These are phyloP conservation scores for Coleophora deauratella DNA, from an alignment of 2,888 invertebrate species.

Conservation along the genomic window DNA sequence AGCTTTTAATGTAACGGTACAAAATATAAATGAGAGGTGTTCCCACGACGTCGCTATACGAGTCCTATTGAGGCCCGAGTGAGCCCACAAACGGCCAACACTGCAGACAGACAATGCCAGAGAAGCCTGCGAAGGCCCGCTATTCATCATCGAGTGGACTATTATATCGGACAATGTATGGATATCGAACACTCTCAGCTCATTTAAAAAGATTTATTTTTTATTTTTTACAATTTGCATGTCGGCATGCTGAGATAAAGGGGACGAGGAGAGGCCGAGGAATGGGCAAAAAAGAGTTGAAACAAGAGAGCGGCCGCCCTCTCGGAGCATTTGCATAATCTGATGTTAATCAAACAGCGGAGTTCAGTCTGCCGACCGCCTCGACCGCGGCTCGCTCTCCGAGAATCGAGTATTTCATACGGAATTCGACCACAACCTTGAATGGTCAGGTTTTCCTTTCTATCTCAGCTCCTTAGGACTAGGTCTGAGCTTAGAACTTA, in stretches of 20 bases:
- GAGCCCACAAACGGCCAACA: conserved; percentile 32
- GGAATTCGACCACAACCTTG: not conserved
- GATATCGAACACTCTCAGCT: conserved; percentile 65
- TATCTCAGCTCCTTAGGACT: not conserved
- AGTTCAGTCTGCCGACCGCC: conserved; percentile 33
- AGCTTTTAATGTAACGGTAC: no score
- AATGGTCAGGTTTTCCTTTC: no score
- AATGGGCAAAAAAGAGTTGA: conserved; percentile 58
- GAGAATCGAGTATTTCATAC: no score
- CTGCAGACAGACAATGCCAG: conserved; percentile 42
- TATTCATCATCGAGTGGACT: conserved; percentile 62
- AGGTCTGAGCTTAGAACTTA: conserved; percentile 5
- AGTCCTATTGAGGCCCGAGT: conserved; percentile 27
- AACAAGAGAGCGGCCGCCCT: conserved; percentile 67
- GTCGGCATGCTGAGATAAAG: conserved; percentile 68
- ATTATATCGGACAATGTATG: conserved; percentile 52
- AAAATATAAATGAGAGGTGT: conserved; percentile 11
- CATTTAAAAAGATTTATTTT: conserved; percentile 58
- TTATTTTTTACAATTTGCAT: conserved; percentile 56
- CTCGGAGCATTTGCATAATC: conserved; percentile 70
- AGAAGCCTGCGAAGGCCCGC: conserved; percentile 42
- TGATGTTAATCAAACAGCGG: conserved; percentile 70
- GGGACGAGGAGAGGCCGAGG: conserved; percentile 59
- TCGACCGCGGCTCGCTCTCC: conserved; percentile 13
- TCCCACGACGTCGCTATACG: conserved; percentile 38